A percentile compares a stretch with the other conserved stretches of the same genome.
phyloP scores from a whole-genome alignment of 2,888 invertebrate species.

The Archaeoteleia sp. region DNA sequence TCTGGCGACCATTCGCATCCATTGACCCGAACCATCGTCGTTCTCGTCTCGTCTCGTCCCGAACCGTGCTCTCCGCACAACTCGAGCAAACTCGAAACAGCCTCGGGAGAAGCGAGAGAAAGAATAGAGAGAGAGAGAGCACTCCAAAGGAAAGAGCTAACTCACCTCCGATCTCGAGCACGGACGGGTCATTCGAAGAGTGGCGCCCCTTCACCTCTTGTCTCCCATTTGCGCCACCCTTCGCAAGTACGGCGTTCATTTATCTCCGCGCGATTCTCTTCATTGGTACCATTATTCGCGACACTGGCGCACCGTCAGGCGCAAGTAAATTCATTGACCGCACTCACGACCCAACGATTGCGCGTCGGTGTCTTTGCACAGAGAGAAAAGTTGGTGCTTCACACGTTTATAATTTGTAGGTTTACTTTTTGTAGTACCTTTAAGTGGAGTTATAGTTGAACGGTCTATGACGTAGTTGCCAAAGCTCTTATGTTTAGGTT shows the following conservation, averaged over 20 bases:
- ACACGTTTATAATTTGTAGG: too few species aligned
- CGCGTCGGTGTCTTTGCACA: too few species aligned
- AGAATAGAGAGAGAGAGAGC: not conserved
- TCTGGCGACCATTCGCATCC: conserved; percentile 34
- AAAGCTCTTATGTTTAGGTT: too few species aligned
- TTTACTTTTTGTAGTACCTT: too few species aligned
- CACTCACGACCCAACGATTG: too few species aligned
- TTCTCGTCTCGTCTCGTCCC: conserved; percentile 58
- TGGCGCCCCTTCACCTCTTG: not conserved
- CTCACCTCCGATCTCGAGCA: conserved; percentile 46
- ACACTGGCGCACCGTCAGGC: conserved; percentile 24
- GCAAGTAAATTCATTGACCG: not conserved
- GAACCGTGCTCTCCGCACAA: conserved; percentile 24
- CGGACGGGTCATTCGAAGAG: conserved; percentile 44
- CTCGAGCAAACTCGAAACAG: conserved; percentile 42
- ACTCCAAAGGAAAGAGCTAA: conserved; percentile 46
- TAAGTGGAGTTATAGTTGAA: too few species aligned
- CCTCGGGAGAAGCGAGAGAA: conserved; percentile 32
- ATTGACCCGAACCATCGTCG: conserved; percentile 64
- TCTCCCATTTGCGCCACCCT: not conserved
- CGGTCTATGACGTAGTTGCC: too few species aligned
- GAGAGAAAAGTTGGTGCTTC: too few species aligned
- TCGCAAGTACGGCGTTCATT: conserved; percentile 40
- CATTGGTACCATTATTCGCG: conserved; percentile 44
- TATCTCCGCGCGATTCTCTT: conserved; percentile 39